Base-by-base conservation (phyloP, 2,888 invertebrate species). In the Parnassius glacialis region DNA sequence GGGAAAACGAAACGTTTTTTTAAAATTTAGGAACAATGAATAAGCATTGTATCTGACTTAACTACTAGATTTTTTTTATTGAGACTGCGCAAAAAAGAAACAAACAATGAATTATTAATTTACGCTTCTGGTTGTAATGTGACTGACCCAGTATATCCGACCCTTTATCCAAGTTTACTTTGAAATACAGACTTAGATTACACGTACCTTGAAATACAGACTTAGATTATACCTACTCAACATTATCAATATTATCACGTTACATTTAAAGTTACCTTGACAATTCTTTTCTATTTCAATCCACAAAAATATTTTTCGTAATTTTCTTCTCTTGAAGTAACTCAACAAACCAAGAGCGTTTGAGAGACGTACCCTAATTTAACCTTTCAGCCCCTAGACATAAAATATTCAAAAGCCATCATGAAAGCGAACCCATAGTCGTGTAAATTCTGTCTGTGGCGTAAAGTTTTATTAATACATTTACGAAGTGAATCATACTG, bases 361-460 rank as follows among this genome's bases (percentile, higher is more conserved):
- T 9, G 25, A 42, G 52, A 60, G 57, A 45, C 54, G 44, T 41
- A 50, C 58, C 62, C 58, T 53, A 44, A n/a, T 45, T 44, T 59
- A 58, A 54, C 58, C 62, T 64, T 58, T 50, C 44, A 61, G 71
- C 74, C 73, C 73, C 68, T 64, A 70, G 74, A 74, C 75, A 78
- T 84, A 83, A 85, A 85, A 85, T 84, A 85, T 84, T 84, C 85
- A 85, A 81, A 81, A 75, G 73, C 77, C 70, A 70, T 77, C 78
- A 83, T 85, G 85, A 85, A 85, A 83, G 82, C 81, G 80, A 83
- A 83, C 78, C 78, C 20, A 41, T 54, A 54, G 34, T 34, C 52
- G 44, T 64, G 61, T 65, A 67, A 70, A 72, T 70, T 68, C 69
- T 66, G 54, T 66, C 57, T 64, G 52, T 50, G 50, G 51, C 41